Evolutionary conservation across 2,888 invertebrate species (phyloP).

Genomic region (Temnothorax ravouxi): DNA sequence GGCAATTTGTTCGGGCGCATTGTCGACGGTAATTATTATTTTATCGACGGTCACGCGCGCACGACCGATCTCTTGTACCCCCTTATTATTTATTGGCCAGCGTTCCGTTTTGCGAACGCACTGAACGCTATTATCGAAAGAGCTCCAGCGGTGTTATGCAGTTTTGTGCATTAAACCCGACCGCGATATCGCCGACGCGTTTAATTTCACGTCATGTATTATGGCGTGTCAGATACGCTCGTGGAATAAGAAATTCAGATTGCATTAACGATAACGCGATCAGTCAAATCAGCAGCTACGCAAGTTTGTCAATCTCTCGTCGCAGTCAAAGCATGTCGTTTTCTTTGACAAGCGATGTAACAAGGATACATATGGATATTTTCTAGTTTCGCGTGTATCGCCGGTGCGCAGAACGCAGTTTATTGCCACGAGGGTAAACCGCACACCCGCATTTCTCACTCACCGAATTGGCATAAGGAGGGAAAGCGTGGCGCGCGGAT

Average conservation of each 20-base stretch:
- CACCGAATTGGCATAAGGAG: constrained; percentile 30
- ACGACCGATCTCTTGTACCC: constrained; percentile 66
- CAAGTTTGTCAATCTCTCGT: not conserved
- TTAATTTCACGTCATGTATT: constrained; percentile 45
- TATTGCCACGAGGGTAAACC: not conserved
- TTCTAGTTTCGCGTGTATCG: not conserved
- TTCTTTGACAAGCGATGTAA: not conserved
- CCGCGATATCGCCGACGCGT: constrained; percentile 41
- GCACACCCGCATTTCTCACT: constrained; percentile 14
- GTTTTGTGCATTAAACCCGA: constrained; percentile 56
- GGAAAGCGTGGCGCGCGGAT: constrained; percentile 15
- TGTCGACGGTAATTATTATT: constrained; percentile 83
- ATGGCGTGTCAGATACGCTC: constrained; percentile 4
- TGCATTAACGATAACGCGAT: constrained; percentile 4
- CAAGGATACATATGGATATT: not conserved
- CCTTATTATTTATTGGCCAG: constrained; percentile 74
- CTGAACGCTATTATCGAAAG: constrained; percentile 55
- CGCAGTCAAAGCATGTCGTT: not conserved
- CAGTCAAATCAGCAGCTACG: not conserved
- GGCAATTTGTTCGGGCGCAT: constrained; percentile 81
- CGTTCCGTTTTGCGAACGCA: constrained; percentile 62
- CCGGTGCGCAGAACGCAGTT: not conserved
- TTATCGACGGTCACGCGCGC: constrained; percentile 79
- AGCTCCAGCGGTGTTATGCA: constrained; percentile 46
- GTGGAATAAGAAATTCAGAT: constrained; percentile 38